Conservation (phyloP, 2,888 invertebrate species). For the Himalopsyche kuldschensis region DNA sequence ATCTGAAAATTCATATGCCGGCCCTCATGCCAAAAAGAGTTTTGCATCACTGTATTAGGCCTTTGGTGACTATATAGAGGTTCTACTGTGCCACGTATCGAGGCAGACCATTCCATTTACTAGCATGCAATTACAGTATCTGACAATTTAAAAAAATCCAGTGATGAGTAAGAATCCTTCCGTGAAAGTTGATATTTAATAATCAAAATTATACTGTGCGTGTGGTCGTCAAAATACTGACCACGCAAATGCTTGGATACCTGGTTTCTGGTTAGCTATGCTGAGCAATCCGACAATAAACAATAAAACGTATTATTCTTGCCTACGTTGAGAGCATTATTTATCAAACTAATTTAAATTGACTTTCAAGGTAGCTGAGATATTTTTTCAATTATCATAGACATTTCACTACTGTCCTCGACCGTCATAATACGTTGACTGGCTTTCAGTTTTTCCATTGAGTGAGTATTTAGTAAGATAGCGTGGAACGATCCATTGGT, state of each 20-base stretch:
- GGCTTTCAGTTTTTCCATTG: neutral
- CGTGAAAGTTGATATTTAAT: neutral
- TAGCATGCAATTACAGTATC: no score
- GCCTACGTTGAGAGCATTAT: neutral
- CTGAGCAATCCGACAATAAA: neutral
- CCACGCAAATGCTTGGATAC: neutral
- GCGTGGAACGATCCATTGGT: neutral
- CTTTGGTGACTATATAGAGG: no score
- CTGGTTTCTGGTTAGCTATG: neutral
- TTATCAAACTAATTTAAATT: neutral
- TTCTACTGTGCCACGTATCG: no score
- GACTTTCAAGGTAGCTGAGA: neutral
- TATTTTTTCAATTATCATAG: neutral
- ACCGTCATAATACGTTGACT: neutral
- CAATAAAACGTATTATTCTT: neutral
- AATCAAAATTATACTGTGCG: neutral
- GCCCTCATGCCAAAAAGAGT: no score
- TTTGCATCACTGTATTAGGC: no score
- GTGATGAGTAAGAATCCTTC: no score
- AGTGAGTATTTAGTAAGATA: neutral
- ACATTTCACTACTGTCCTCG: neutral
- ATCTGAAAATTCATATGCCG: no score
- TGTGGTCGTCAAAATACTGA: neutral
- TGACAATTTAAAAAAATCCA: no score
- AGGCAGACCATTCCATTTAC: no score